Evolutionary conservation across 1,140 invertebrate species (phyloP), one percentile per base, ranked within the genome.

Genomic region (Palaemon carinicauda): DNA sequence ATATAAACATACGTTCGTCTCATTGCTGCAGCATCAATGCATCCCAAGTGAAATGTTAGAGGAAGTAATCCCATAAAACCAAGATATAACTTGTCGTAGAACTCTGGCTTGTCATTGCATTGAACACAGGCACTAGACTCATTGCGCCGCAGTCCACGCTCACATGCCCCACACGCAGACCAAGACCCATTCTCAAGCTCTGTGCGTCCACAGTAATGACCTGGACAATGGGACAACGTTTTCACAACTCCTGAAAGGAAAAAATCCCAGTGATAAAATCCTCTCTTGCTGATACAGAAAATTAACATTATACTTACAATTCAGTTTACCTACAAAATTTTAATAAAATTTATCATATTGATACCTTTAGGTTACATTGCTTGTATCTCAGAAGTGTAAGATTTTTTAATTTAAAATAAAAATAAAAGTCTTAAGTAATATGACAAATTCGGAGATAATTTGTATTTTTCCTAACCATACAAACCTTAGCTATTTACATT

Each of bases 51-150:
- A 82, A 98, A 92, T 50, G 97, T 94, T 15, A 98, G 91, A 0
- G 96, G 95, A 54, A 97, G 89, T 10, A 98, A 90, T 1, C 95
- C 96, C 96, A 98, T 98, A 90, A 98, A 99, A 1, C 96, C 96
- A 19, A 99, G 92, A 92, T 98, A 99, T 1, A 98, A 93, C 95
- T 96, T 98, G 90, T 98, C 97, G 90, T 99, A 98, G n/a, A 97
- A 93, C 50, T 94, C 92, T 0, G 96, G 95, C 21, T 92, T 92
- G 81, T 96, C 95, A 3, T 94, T 92, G 91, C 98, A 99, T 9
- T 94, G 94, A 31, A 94, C 92, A 91, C 97, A 99, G 9, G 93
- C 91, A n/a, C 94, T 95, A 19, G 92, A 92, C 0, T 91, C 92
- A 90, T 95, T 95, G 74, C 88, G 82, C 54, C 86, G 65, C 10